Percentiles rank a stretch among this genome's conserved stretches.
These are phyloP conservation scores for Calosoma granatense DNA, from an alignment of 1,140 invertebrate genomes.

Conservation along the genomic window DNA sequence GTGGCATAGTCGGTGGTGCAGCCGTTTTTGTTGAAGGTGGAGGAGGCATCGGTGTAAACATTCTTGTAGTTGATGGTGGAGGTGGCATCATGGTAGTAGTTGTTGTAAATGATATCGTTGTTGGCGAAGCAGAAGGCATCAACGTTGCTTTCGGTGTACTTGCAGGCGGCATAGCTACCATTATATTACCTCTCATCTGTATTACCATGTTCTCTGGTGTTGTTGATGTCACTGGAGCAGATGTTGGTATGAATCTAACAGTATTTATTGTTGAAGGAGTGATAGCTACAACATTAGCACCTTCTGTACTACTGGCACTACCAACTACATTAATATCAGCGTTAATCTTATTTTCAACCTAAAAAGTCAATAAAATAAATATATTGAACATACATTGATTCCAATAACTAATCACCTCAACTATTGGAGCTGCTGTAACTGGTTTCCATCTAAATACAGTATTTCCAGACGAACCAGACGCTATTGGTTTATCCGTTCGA, in stretches of 20 bases:
- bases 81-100: conserved; percentile 14
- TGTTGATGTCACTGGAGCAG: conserved; percentile 10
- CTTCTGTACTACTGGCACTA: background rate
- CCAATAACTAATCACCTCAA: background rate
- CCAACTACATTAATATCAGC: background rate
- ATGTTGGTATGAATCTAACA: conserved; percentile 10
- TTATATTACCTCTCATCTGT: no score
- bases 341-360: background rate
- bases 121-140: background rate
- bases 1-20: conserved; percentile 16
- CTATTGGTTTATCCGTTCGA: background rate
- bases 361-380: background rate
- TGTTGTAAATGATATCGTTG: conserved; percentile 4
- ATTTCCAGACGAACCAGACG: background rate
- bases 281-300: no score
- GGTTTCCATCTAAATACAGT: conserved; percentile 6
- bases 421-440: background rate
- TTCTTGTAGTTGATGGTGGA: background rate
- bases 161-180: conserved; percentile 11
- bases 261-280: no score
- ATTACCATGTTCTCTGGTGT: no score
- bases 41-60: background rate
- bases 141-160: background rate
- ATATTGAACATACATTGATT: background rate
- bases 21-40: conserved; percentile 5